Evolutionary conservation across 2,113 vertebrate genomes (phyloP).

Genomic region (Brachyhypopomus gauderio): DNA sequence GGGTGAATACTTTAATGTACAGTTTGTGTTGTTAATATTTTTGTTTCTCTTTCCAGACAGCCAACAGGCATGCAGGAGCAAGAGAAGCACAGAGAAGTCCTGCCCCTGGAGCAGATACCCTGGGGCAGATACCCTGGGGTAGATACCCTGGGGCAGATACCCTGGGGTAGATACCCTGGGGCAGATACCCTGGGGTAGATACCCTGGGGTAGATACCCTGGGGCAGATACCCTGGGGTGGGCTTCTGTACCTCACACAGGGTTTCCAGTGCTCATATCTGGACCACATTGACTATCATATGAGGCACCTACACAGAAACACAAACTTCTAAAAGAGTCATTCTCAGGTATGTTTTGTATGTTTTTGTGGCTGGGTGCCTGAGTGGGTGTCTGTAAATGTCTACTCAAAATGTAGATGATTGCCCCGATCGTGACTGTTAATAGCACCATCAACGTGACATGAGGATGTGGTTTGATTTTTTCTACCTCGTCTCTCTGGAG

Average conservation of each 20-base stretch:
- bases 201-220: no score
- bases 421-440: neutral
- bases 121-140: no score
- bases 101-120: slow-evolving; percentile 79
- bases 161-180: no score
- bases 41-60: no score
- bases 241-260: slow-evolving; percentile 75
- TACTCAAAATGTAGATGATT: neutral
- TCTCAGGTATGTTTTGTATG: neutral
- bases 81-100: neutral
- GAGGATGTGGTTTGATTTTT: neutral
- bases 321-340: neutral
- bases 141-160: no score
- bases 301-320: slow-evolving; percentile 70
- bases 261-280: slow-evolving; percentile 76
- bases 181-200: no score
- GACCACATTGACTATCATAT: slow-evolving; percentile 80
- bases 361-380: neutral
- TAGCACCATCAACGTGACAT: neutral
- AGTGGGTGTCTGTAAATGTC: neutral
- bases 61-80: no score
- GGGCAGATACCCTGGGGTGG: slow-evolving; percentile 72
- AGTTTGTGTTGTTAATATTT: no score
- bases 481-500: neutral
- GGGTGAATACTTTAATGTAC: no score